Percentiles rank a stretch among this genome's conserved stretches.
Conservation (phyloP, 1,140 invertebrate genomes). For the Drosophila jambulina region DNA sequence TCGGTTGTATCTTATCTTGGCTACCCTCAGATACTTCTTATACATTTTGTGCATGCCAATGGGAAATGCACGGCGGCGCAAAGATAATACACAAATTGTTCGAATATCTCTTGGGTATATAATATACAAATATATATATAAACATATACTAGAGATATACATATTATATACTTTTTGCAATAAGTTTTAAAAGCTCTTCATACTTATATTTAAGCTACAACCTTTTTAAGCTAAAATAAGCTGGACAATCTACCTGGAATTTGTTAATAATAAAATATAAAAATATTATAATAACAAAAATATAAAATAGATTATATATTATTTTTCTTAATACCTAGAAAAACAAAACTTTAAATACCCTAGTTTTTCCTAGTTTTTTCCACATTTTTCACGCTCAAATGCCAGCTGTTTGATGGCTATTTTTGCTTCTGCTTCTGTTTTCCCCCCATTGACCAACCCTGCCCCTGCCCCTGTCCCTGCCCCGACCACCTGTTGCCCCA, state of each 20-base stretch:
- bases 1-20: constrained; percentile 40
- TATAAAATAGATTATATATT: neutral
- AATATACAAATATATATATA: constrained; percentile 4
- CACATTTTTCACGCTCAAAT: constrained; percentile 34
- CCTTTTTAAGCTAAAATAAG: neutral
- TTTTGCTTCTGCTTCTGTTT: constrained; percentile 13
- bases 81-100: constrained; percentile 52
- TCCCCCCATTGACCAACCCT: constrained; percentile 20
- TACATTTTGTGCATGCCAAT: constrained; percentile 6
- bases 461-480: neutral
- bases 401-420: constrained; percentile 17
- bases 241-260: no score
- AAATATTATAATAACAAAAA: neutral
- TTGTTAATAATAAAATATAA: no score
- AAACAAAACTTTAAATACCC: neutral
- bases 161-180: neutral
- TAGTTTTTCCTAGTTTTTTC: constrained; percentile 4
- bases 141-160: neutral
- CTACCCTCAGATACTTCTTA: constrained; percentile 7
- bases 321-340: no score
- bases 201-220: neutral
- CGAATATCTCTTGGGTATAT: constrained; percentile 29
- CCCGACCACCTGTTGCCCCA: constrained; percentile 22
- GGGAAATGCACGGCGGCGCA: constrained; percentile 19
- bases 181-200: no score